phyloP scores from a whole-genome alignment of 2,797 vertebrate species.

The Hyperoplus immaculatus region DNA sequence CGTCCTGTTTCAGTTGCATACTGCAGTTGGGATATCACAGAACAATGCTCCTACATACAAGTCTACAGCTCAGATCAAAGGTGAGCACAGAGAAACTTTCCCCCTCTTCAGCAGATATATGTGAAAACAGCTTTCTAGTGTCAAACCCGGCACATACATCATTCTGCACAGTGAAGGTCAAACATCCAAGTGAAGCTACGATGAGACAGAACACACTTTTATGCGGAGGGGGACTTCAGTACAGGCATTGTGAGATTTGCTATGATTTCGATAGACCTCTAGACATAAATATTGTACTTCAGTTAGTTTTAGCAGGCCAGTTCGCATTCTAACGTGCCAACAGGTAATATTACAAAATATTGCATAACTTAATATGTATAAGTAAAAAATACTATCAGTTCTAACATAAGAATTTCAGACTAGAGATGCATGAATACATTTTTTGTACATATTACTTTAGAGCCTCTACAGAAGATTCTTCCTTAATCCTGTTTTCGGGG shows the following conservation, averaged over 20 bases:
- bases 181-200: not conserved
- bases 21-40: not conserved
- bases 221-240: not conserved
- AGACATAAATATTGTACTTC: not conserved
- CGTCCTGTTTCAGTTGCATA: not conserved
- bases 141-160: constrained; percentile 8
- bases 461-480: constrained; percentile 22
- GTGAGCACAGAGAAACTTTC: not conserved
- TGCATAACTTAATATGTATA: not conserved
- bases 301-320: not conserved
- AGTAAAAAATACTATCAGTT: not conserved
- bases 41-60: not conserved
- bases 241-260: not conserved
- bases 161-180: constrained; percentile 20
- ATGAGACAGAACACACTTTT: constrained; percentile 9
- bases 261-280: not conserved
- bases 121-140: constrained; percentile 11
- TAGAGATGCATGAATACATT: not conserved
- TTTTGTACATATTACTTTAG: constrained; percentile 19
- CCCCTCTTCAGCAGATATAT: not conserved
- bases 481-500: constrained; percentile 29
- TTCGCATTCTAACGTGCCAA: not conserved
- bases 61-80: not conserved
- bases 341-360: not conserved
- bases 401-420: not conserved